Conservation (phyloP, 2,888 invertebrate species). For the Drosophila fulvimacula region DNA sequence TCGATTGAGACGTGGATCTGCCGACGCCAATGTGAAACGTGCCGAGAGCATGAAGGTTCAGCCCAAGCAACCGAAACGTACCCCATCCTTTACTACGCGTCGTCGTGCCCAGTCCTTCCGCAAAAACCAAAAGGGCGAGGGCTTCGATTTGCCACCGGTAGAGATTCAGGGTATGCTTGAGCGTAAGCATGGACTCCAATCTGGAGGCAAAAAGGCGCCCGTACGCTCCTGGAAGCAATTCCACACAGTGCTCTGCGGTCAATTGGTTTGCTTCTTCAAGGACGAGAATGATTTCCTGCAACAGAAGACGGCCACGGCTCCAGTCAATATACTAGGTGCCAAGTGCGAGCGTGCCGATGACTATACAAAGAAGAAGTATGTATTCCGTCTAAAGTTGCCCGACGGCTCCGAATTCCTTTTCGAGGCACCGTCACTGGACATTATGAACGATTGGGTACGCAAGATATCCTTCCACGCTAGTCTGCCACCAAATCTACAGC, state of each 20-base stretch:
- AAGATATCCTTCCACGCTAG: constrained; percentile 97
- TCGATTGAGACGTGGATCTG: constrained; percentile 87
- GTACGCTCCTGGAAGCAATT: constrained; percentile 98
- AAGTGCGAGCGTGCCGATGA: constrained; percentile 94
- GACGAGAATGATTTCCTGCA: constrained; percentile 95
- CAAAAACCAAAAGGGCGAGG: constrained; percentile 87
- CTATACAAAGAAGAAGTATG: constrained; percentile 97
- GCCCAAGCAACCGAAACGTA: constrained; percentile 94
- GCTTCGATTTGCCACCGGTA: constrained; percentile 91
- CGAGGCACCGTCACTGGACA: constrained; percentile 89
- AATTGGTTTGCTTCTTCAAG: constrained; percentile 98
- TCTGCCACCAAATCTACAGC: constrained; percentile 94
- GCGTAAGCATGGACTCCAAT: constrained; percentile 96
- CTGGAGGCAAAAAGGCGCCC: constrained; percentile 97
- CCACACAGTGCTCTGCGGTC: constrained; percentile 98
- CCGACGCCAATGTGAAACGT: constrained; percentile 88
- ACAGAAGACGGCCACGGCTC: constrained; percentile 94
- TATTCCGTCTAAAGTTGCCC: constrained; percentile 93
- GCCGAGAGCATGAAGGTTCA: constrained; percentile 95
- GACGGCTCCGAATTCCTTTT: constrained; percentile 98
- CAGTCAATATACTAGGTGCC: constrained; percentile 92
- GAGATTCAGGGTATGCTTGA: constrained; percentile 96
- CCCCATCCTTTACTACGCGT: constrained; percentile 97
- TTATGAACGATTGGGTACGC: constrained; percentile 95
- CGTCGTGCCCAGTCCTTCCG: constrained; percentile 95